Evolutionary conservation across 2,888 invertebrate genomes (phyloP).

Genomic region (Entomobrya multifasciata): DNA sequence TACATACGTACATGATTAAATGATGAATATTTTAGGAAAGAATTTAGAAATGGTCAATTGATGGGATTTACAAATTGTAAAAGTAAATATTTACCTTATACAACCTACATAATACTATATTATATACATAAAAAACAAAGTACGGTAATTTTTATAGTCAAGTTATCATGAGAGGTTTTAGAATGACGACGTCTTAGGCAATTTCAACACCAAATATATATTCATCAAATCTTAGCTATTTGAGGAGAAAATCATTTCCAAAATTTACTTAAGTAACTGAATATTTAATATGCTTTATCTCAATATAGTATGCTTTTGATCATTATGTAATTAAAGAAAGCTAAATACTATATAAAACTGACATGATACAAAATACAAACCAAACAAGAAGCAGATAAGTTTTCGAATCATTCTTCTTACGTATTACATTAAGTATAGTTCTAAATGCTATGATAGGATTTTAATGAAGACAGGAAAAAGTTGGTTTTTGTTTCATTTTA

Average conservation of each 20-base stretch:
- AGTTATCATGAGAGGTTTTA: constrained; percentile 34
- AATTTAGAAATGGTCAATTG: constrained; percentile 5
- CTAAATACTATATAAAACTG: neutral
- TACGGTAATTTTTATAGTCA: constrained; percentile 16
- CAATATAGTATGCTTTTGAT: neutral
- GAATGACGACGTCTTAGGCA: constrained; percentile 1
- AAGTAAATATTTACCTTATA: constrained; percentile 7
- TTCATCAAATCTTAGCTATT: neutral
- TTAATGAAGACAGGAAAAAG: neutral
- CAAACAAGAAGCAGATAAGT: constrained; percentile 22
- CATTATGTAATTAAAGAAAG: neutral
- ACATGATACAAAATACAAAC: constrained; percentile 29
- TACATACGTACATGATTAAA: constrained; percentile 22
- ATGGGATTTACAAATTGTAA: constrained; percentile 2
- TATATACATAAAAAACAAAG: neutral
- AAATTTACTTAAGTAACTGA: neutral
- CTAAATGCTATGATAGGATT: neutral
- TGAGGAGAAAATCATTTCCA: constrained; percentile 1
- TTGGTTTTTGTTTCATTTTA: constrained; percentile 3
- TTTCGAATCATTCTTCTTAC: constrained; percentile 25
- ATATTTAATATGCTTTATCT: neutral
- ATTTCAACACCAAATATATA: neutral
- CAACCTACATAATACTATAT: neutral
- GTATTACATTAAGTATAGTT: too few relatives aligned
- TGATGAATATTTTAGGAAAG: too few relatives aligned